phyloP scores from a whole-genome alignment of 64 coral and sea anemone species.

The Astreopora myriophthalma region DNA sequence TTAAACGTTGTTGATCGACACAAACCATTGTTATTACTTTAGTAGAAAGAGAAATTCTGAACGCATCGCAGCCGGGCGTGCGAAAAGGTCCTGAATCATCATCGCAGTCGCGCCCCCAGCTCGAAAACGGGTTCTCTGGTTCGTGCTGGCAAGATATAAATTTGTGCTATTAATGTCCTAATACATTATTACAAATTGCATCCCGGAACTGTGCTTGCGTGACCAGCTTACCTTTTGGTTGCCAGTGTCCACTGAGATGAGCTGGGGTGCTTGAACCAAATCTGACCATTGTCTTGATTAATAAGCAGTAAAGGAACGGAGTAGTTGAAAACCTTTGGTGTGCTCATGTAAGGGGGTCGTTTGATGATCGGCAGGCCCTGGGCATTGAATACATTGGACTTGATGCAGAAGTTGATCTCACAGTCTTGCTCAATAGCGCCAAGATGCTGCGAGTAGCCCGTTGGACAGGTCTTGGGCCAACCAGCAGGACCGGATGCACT shows the following conservation, averaged over 20 bases:
- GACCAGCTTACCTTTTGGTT: not conserved
- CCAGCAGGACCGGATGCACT: constrained; percentile 40
- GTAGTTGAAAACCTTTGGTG: constrained; percentile 64
- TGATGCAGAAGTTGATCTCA: constrained; percentile 83
- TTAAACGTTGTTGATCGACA: too few species aligned
- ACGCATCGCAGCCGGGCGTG: too few species aligned
- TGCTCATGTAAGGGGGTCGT: constrained; percentile 75
- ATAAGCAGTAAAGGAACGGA: constrained; percentile 74
- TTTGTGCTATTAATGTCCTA: too few species aligned
- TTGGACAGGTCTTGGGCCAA: constrained; percentile 86
- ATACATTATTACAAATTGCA: too few species aligned
- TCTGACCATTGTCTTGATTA: constrained; percentile 73
- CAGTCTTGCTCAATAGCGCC: constrained; percentile 86
- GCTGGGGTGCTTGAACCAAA: not conserved
- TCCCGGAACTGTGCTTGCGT: too few species aligned
- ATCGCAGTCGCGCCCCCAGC: too few species aligned
- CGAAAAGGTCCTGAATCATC: too few species aligned
- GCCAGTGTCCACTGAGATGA: not conserved
- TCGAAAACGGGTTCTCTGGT: too few species aligned
- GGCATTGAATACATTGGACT: constrained; percentile 57
- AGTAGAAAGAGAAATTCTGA: too few species aligned
- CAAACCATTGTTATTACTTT: too few species aligned
- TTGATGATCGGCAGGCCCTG: constrained; percentile 71
- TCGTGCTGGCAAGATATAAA: too few species aligned
- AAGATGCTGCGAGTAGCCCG: constrained; percentile 88